Evolutionary conservation across 2,113 vertebrate species (phyloP), one percentile per base, ranked within the genome.

Genomic region (Mustelus asterias): DNA sequence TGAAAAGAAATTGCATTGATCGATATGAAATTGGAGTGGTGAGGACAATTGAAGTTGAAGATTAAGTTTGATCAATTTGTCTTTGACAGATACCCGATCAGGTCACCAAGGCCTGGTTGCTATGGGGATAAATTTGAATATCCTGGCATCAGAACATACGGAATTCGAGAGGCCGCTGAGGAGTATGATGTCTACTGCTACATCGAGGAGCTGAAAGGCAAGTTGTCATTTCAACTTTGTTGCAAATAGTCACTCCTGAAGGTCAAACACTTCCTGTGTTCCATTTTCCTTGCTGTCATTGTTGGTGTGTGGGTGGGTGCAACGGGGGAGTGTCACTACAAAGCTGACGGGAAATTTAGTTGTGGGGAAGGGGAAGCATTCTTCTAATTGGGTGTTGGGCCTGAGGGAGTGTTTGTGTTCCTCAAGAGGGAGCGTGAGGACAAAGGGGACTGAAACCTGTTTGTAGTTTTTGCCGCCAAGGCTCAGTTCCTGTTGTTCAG

Each of bases 111-210:
- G 22, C 99, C 99, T 0, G 99, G 99, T 97, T 99, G 99, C 97
- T 99, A 99, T 83, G 99, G 99, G 0, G 99, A 99, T 97, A 98
- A 98, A 8, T 98, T 98, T 97, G 98, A 99, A 97, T 98, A 98
- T 95, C 99, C 99, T 37, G 99, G 99, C 1, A 98, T 99, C 93
- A 98, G 99, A 96, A 99, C 98, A 97, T 99, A 99, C 0, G 99
- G 99, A 63, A 97, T 85, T 96, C 97, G 98, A 88, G 98, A 98
- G 67, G 97, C 98, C 0, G 96, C 96, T 0, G 99, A 99, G 96
- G 97, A 97, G 95, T 99, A 99, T 94, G 99, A 99, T 26, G 99
- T 99, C 70, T 99, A 99, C 96, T 99, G 99, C 98, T 99, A 98
- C 95, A 98, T 98, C 63, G 97, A 97, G 65, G 97, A 98, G 90